These are phyloP conservation scores for Luffia ferchaultella DNA, from an alignment of 2,888 invertebrate species.

Conservation along the genomic window DNA sequence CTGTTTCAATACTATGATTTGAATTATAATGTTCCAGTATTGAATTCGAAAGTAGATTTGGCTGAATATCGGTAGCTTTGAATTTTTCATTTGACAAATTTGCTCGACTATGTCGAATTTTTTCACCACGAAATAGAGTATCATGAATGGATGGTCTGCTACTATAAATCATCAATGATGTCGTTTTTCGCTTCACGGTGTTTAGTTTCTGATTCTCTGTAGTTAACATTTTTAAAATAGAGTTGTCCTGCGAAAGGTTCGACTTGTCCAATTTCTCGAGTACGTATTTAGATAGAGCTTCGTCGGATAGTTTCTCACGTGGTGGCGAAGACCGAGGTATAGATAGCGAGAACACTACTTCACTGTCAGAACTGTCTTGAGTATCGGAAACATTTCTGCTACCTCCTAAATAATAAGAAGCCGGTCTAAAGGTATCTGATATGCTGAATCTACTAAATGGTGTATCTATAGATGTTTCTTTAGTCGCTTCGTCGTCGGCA, in stretches of 20 bases:
- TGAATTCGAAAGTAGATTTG: slow-evolving; percentile 32
- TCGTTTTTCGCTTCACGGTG: slow-evolving; percentile 51
- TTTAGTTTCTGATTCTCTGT: slow-evolving; percentile 52
- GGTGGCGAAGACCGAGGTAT: slow-evolving; percentile 80
- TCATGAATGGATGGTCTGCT: slow-evolving; percentile 59
- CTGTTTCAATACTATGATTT: slow-evolving; percentile 42
- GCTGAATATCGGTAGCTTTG: slow-evolving; percentile 29
- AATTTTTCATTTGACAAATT: slow-evolving; percentile 43
- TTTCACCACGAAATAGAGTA: slow-evolving; percentile 57
- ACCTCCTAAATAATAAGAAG: slow-evolving; percentile 84
- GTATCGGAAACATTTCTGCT: slow-evolving; percentile 72
- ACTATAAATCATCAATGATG: slow-evolving; percentile 59
- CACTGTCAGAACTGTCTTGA: slow-evolving; percentile 84
- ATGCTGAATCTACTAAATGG: slow-evolving; percentile 77
- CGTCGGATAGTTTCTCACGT: slow-evolving; percentile 74
- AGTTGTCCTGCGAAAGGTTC: slow-evolving; percentile 51
- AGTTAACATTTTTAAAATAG: slow-evolving; percentile 56
- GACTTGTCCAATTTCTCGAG: slow-evolving; percentile 61
- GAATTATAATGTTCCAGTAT: slow-evolving; percentile 41
- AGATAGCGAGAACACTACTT: slow-evolving; percentile 80
- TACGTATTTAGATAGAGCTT: slow-evolving; percentile 55
- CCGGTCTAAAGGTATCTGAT: slow-evolving; percentile 88
- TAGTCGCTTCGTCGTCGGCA: slow-evolving; percentile 83
- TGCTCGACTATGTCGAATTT: slow-evolving; percentile 52
- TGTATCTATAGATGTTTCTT: slow-evolving; percentile 76